Evolutionary conservation across 2,113 vertebrate genomes (phyloP).

Genomic region (Ciconia maguari): DNA sequence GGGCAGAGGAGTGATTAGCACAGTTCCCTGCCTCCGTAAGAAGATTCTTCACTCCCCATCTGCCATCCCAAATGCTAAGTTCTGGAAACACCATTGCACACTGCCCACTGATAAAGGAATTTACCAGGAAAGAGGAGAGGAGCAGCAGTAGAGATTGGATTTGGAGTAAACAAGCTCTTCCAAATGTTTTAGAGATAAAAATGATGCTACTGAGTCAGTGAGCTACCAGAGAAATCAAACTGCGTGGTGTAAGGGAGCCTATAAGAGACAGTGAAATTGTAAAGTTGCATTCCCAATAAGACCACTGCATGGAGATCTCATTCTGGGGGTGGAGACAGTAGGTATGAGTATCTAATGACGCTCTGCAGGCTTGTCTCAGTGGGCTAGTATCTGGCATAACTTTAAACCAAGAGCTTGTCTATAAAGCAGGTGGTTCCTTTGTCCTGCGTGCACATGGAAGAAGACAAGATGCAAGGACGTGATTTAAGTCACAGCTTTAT

Average conservation of each 20-base stretch:
- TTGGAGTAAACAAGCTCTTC: slow-evolving; percentile 11
- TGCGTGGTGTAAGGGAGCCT: background rate
- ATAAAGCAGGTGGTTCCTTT: background rate
- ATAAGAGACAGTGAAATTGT: background rate
- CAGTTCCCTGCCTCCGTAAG: slow-evolving; percentile 6
- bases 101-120: slow-evolving; percentile 23
- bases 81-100: slow-evolving; percentile 37
- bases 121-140: slow-evolving; percentile 12
- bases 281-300: background rate
- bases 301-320: background rate
- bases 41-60: slow-evolving; percentile 35
- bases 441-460: fast-evolving
- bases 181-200: background rate
- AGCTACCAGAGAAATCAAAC: background rate
- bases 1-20: slow-evolving; percentile 50
- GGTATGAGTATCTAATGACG: background rate
- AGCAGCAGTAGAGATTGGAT: background rate
- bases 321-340: background rate
- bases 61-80: slow-evolving; percentile 51
- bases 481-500: background rate
- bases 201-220: background rate
- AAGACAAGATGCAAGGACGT: background rate
- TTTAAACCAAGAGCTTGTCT: background rate
- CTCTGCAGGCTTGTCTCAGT: background rate
- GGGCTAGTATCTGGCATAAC: background rate